phyloP scores from a whole-genome alignment of 2,797 vertebrate genomes.

The Arrhamphus sclerolepis region DNA sequence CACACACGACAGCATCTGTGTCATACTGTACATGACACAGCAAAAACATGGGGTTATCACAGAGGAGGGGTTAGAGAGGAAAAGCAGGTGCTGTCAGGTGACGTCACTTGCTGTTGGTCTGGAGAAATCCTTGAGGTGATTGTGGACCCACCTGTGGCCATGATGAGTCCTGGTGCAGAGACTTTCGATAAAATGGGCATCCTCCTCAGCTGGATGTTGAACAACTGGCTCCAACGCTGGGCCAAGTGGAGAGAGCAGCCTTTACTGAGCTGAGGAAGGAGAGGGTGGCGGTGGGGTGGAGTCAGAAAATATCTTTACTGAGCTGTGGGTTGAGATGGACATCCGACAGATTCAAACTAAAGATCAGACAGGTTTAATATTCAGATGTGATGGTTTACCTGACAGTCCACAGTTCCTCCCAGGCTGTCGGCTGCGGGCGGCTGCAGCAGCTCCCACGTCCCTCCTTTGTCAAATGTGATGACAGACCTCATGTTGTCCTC shows the following conservation, averaged over 20 bases:
- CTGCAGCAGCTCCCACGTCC: conserved; percentile 95
- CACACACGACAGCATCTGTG: too few species aligned
- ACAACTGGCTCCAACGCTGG: conserved; percentile 94
- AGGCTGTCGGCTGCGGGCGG: conserved; percentile 88
- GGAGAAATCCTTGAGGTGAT: too few species aligned
- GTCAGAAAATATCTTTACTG: conserved; percentile 71
- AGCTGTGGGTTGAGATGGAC: conserved; percentile 71
- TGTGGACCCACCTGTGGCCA: conserved; percentile 88
- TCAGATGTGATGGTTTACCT: conserved; percentile 83
- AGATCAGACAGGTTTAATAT: too few species aligned
- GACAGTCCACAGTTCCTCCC: conserved; percentile 89
- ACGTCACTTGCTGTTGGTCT: too few species aligned
- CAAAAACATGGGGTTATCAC: too few species aligned
- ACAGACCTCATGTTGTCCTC: conserved; percentile 97
- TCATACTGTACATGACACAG: too few species aligned
- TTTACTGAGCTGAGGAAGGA: conserved; percentile 81
- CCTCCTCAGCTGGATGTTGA: conserved; percentile 93
- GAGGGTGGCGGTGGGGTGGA: neutral
- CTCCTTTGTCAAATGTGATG: conserved; percentile 98
- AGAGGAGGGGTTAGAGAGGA: too few species aligned
- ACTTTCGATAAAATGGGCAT: conserved; percentile 97
- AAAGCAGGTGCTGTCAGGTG: too few species aligned
- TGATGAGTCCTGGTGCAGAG: conserved; percentile 93
- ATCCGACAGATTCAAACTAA: too few species aligned
- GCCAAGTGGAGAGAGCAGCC: conserved; percentile 96